Evolutionary conservation across 2,888 invertebrate genomes (phyloP), one percentile per base, ranked within the genome.

Genomic region (Apodemia duryi): DNA sequence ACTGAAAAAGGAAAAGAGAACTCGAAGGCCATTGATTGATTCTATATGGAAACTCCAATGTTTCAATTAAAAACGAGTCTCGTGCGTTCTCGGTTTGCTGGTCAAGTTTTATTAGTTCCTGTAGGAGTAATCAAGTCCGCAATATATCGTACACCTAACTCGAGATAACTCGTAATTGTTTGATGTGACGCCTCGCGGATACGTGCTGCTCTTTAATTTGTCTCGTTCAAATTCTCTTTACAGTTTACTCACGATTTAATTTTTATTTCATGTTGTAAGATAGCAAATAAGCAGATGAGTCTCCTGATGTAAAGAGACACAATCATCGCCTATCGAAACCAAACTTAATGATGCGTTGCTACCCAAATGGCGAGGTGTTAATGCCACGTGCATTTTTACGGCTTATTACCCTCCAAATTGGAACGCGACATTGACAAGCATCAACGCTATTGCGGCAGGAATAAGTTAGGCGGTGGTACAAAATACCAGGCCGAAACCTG

Each of bases 21-120:
- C 61, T 52, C 11, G 57, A 41, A 64, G 43, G 64, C 67, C 66
- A 69, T 70, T 72, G 72, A 74, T 72, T 69, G 71, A 73, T 73
- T 68, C 70, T 68, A 68, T 74, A 77, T 76, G 73, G 72, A 74
- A 74, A 75, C 76, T 77, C 72, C 71, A 74, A 72, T 75, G 77
- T 81, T 85, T 84, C 82, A 86, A 86, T 86, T 88, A 86, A 85
- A 85, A 85, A 81, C 76, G 80, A 69, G 73, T 74, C 77, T 73
- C 68, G 77, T 73, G 72, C 80, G 80, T 80, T 80, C 74, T 76
- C 81, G 78, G 82, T 80, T 77, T 79, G 80, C 82, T 86, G 85
- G 84, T 83, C 84, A 87, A 88, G 79, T 88, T 88, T 85, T 88
- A 90, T 89, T 88, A 86, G 82, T 86, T 86, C 76, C 69, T 75